Conservation (phyloP, 1,140 invertebrate genomes). For the Capitella teleta region DNA sequence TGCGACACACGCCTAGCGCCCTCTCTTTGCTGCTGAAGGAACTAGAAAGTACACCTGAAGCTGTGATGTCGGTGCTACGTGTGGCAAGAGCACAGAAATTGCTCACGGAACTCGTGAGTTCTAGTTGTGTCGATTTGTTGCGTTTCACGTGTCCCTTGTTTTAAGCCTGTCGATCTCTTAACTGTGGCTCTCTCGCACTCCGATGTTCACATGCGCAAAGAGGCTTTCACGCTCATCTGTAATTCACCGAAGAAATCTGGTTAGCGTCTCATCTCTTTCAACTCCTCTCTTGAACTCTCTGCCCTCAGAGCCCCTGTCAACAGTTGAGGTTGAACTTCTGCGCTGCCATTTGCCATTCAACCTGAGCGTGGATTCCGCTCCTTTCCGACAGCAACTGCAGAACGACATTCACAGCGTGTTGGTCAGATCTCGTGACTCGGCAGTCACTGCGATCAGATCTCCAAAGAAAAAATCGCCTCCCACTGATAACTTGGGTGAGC, state of each 20-base stretch:
- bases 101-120: not conserved
- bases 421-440: not conserved
- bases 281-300: too few species aligned
- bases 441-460: not conserved
- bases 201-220: conserved; percentile 3
- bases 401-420: conserved; percentile 8
- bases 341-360: conserved; percentile 21
- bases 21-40: not conserved
- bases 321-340: conserved; percentile 19
- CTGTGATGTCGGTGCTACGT: not conserved
- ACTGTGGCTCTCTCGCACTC: not conserved
- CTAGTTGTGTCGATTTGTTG: not conserved
- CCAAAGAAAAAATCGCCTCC: not conserved
- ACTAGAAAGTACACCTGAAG: not conserved
- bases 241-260: conserved; percentile 5
- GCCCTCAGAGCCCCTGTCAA: conserved; percentile 25
- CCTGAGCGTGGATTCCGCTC: conserved; percentile 30
- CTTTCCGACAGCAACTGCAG: conserved; percentile 18
- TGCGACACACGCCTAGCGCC: conserved; percentile 1
- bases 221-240: conserved; percentile 7
- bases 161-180: conserved; percentile 1
- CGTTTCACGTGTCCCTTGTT: not conserved
- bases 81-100: not conserved
- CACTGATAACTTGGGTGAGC: not conserved
- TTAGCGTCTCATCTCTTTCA: not conserved